phyloP scores from a whole-genome alignment of 2,113 vertebrate genomes.

The Neogale vison region DNA sequence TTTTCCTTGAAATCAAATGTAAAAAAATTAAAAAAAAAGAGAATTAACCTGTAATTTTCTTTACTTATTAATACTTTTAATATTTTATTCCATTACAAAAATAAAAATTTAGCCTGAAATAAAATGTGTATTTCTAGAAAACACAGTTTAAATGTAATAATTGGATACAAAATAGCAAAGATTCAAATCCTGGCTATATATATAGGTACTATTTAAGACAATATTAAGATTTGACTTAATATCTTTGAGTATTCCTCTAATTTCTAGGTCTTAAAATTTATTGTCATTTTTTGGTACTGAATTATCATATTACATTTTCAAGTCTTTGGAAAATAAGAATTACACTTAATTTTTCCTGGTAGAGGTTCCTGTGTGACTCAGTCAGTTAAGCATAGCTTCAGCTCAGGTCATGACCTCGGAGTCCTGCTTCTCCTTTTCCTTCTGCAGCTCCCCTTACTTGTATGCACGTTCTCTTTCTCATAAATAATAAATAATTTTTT shows the following conservation, averaged over 20 bases:
- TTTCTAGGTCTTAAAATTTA: not conserved
- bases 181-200: not conserved
- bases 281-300: not conserved
- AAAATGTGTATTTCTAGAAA: not conserved
- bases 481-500: not conserved
- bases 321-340: not conserved
- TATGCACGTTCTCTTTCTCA: accelerated
- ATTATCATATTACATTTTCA: not conserved
- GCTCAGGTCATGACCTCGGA: not conserved
- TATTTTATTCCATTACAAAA: not conserved
- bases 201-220: not conserved
- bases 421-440: not conserved
- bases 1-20: not conserved
- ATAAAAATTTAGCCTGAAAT: not conserved
- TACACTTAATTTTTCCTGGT: not conserved
- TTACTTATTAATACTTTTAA: not conserved
- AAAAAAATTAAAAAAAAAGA: not conserved
- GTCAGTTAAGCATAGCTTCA: not conserved
- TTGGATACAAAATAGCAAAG: not conserved
- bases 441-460: not conserved
- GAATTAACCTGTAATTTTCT: not conserved
- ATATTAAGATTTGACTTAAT: not conserved
- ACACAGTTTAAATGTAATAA: not conserved
- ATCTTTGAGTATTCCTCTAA: not conserved
- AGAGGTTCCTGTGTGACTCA: not conserved